Percentiles rank a stretch among this genome's conserved stretches.
phyloP scores from a whole-genome alignment of 1,140 invertebrate genomes.

The Planococcus citri region DNA sequence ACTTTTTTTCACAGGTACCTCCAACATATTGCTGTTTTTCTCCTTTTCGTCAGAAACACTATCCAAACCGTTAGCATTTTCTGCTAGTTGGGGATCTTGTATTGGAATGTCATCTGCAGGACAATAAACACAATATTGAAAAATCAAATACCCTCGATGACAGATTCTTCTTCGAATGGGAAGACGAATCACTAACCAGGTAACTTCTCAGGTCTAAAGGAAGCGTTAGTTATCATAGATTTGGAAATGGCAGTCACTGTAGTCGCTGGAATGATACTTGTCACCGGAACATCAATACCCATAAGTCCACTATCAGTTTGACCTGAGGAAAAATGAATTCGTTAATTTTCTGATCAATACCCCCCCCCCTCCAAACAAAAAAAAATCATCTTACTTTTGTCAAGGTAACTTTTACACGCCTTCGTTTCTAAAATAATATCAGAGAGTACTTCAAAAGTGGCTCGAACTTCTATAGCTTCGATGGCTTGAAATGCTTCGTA shows the following conservation, averaged over 20 bases:
- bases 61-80: slow-evolving; percentile 25
- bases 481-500: slow-evolving; percentile 59
- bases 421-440: slow-evolving; percentile 81
- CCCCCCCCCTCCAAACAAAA: no score
- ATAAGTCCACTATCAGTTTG: slow-evolving; percentile 63
- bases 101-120: slow-evolving; percentile 35
- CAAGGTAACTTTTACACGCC: slow-evolving; percentile 61
- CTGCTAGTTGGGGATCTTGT: slow-evolving; percentile 26
- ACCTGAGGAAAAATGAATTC: slow-evolving; percentile 36
- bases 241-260: slow-evolving; percentile 58
- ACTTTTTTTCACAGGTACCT: slow-evolving; percentile 26
- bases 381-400: background rate
- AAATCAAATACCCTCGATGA: background rate
- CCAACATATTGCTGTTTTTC: slow-evolving; percentile 26
- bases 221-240: slow-evolving; percentile 93
- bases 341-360: no score
- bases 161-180: background rate
- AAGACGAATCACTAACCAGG: slow-evolving; percentile 50
- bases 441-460: slow-evolving; percentile 70
- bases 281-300: slow-evolving; percentile 62
- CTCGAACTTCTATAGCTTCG: slow-evolving; percentile 72
- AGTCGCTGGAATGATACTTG: slow-evolving; percentile 60
- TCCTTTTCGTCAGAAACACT: slow-evolving; percentile 35
- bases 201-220: slow-evolving; percentile 88
- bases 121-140: slow-evolving; percentile 23